Conservation (phyloP, 2,797 vertebrate species). For the Sebastes cheni region DNA sequence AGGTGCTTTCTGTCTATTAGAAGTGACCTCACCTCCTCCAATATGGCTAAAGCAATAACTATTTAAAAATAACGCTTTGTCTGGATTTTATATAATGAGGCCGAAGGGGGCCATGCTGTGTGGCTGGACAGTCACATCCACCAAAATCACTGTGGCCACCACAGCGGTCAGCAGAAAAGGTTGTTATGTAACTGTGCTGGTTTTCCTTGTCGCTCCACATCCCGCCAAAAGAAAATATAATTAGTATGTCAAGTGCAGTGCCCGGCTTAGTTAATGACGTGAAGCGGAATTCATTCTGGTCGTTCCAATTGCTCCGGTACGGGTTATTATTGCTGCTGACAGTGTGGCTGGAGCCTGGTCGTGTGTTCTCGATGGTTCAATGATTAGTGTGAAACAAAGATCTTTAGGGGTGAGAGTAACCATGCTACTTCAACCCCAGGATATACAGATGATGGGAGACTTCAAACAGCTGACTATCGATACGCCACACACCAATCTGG, state of each 20-base stretch:
- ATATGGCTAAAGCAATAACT: neutral
- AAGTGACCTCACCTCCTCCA: neutral
- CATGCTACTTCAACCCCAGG: neutral
- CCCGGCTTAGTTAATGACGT: neutral
- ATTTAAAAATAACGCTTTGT: neutral
- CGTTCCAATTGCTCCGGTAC: neutral
- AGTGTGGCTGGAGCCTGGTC: neutral
- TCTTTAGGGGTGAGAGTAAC: neutral
- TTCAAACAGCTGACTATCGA: neutral
- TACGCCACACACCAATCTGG: neutral
- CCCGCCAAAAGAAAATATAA: conserved; percentile 21
- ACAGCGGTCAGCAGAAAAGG: conserved; percentile 41
- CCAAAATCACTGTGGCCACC: conserved; percentile 27
- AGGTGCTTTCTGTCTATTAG: neutral
- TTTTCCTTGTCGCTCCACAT: conserved; percentile 41
- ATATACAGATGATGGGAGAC: neutral
- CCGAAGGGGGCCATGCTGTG: neutral
- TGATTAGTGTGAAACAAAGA: neutral
- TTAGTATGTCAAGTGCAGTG: conserved; percentile 2
- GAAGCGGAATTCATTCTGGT: neutral
- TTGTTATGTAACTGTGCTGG: conserved; percentile 59
- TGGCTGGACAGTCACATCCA: conserved; percentile 37
- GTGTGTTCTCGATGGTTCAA: neutral
- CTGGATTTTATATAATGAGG: conserved; percentile 44
- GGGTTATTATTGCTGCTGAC: conserved; percentile 2